A percentile compares a stretch with the other conserved stretches of the same genome.
Conservation (phyloP, 2,797 vertebrate species). For the Hemibagrus guttatus region DNA sequence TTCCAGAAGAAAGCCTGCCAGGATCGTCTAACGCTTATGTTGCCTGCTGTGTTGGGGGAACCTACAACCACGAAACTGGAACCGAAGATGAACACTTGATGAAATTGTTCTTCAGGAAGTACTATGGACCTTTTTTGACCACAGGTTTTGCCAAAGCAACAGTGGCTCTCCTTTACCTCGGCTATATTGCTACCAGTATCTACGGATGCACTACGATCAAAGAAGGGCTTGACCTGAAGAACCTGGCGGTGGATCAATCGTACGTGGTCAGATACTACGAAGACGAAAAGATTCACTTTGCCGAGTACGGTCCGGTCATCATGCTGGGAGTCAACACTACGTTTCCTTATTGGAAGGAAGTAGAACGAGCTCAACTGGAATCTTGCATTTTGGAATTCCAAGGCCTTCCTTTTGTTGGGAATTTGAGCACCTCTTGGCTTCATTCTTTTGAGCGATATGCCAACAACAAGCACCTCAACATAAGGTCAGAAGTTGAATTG, state of each 20-base stretch:
- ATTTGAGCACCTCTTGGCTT: slow-evolving; percentile 77
- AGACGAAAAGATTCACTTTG: slow-evolving; percentile 73
- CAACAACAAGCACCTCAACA: accelerated
- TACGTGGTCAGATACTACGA: slow-evolving; percentile 78
- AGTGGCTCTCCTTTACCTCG: slow-evolving; percentile 69
- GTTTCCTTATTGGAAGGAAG: slow-evolving; percentile 75
- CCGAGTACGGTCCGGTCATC: slow-evolving; percentile 74
- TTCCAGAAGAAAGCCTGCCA: slow-evolving; percentile 64
- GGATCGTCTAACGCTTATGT: slow-evolving; percentile 58
- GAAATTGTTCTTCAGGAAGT: slow-evolving; percentile 71
- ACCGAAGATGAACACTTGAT: slow-evolving; percentile 63
- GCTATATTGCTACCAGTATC: slow-evolving; percentile 72
- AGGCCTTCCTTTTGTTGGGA: slow-evolving; percentile 63
- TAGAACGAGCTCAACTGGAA: slow-evolving; percentile 60
- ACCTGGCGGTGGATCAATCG: slow-evolving; percentile 80
- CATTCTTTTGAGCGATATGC: slow-evolving; percentile 63
- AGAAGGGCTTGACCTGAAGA: slow-evolving; percentile 80
- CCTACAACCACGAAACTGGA: slow-evolving; percentile 58
- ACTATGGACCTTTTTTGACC: slow-evolving; percentile 76
- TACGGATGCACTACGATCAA: slow-evolving; percentile 74
- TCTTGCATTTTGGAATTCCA: slow-evolving; percentile 72
- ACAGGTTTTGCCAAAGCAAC: slow-evolving; percentile 64
- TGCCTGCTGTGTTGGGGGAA: slow-evolving; percentile 69
- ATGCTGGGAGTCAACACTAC: slow-evolving; percentile 77
- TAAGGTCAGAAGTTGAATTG: slow-evolving; percentile 66